These are phyloP conservation scores for Excalfactoria chinensis DNA, from an alignment of 2,113 vertebrate species.

Conservation along the genomic window DNA sequence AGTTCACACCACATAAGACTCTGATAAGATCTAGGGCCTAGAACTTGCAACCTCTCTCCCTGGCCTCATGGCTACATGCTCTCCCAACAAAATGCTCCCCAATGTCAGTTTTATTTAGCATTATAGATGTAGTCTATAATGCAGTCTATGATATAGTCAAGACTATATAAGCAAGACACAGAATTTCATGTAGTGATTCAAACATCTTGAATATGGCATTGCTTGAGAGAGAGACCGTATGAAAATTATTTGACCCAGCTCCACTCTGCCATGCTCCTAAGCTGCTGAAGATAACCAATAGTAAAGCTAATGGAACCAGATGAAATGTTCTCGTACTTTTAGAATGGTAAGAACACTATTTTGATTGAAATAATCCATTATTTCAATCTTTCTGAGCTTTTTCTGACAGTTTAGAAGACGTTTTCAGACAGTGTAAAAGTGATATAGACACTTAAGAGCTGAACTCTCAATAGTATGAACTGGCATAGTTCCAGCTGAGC, in stretches of 20 bases:
- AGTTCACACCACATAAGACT: not conserved
- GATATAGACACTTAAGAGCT: not conserved
- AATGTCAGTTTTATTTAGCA: not conserved
- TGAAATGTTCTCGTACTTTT: slow-evolving; percentile 8
- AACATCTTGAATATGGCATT: not conserved
- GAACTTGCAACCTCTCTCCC: not conserved
- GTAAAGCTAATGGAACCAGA: not conserved
- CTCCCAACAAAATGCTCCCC: not conserved
- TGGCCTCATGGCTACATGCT: not conserved
- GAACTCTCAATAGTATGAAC: not conserved
- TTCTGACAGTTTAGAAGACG: not conserved
- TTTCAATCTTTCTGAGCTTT: not conserved
- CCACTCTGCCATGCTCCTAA: not conserved
- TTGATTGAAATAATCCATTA: not conserved
- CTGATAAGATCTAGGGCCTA: not conserved
- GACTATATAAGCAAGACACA: not conserved
- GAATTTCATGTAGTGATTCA: not conserved
- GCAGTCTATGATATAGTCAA: not conserved
- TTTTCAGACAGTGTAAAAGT: not conserved
- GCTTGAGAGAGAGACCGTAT: not conserved
- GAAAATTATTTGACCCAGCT: not conserved
- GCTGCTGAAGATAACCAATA: not conserved
- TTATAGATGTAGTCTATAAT: not conserved
- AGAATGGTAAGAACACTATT: not conserved
- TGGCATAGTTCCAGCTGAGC: not conserved